These are phyloP conservation scores for Centropyge bicolor DNA, from an alignment of 2,797 vertebrate species.

Conservation along the genomic window DNA sequence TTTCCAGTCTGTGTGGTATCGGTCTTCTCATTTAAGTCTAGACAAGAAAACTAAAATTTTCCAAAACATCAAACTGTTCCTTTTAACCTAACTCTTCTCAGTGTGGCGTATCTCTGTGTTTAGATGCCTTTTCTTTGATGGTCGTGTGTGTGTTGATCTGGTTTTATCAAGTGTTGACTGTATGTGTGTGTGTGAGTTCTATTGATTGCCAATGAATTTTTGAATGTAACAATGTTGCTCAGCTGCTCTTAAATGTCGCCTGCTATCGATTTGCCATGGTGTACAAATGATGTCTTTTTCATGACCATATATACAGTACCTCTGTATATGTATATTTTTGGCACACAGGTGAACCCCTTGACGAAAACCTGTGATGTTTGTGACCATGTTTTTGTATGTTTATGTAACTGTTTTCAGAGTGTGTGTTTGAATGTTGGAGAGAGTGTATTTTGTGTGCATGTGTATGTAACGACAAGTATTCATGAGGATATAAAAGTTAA, in stretches of 20 bases:
- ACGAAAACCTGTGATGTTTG: constrained; percentile 75
- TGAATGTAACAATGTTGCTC: constrained; percentile 85
- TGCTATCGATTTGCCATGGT: constrained; percentile 82
- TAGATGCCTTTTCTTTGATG: constrained; percentile 52
- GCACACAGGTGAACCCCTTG: constrained; percentile 77
- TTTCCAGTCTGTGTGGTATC: background rate
- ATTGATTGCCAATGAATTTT: constrained; percentile 68
- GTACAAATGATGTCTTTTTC: constrained; percentile 84
- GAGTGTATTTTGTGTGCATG: constrained; percentile 65
- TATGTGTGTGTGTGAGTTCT: constrained; percentile 60
- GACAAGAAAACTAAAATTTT: constrained; percentile 9
- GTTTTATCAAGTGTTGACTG: constrained; percentile 62
- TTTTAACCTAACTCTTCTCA: constrained; percentile 44
- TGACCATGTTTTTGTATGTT: constrained; percentile 79
- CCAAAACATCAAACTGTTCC: constrained; percentile 37
- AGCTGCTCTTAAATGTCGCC: constrained; percentile 82
- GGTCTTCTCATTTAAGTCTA: constrained; percentile 1
- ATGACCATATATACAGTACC: constrained; percentile 64
- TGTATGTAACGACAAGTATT: constrained; percentile 64
- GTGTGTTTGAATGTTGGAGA: constrained; percentile 46
- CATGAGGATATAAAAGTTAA: constrained; percentile 62
- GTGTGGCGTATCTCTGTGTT: constrained; percentile 51
- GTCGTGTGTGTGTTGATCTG: constrained; percentile 53
- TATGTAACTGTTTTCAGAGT: constrained; percentile 66
- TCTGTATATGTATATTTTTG: constrained; percentile 80